phyloP scores from a whole-genome alignment of 2,797 vertebrate genomes.

The Gila robusta region DNA sequence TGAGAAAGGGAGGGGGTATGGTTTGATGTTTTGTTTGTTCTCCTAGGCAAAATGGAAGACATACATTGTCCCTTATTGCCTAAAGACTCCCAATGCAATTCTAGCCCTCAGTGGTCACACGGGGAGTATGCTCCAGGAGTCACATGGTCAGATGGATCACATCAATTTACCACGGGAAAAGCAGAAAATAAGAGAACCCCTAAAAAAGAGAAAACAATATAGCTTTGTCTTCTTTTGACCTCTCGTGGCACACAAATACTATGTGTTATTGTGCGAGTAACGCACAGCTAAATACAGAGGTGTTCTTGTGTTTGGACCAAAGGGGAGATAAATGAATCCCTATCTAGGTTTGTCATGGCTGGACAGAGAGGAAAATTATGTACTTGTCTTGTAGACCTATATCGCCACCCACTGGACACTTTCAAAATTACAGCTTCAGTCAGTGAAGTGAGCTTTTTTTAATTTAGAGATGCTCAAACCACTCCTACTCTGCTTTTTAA shows the following conservation, averaged over 20 bases:
- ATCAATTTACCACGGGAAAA: conserved; percentile 87
- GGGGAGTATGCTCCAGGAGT: conserved; percentile 86
- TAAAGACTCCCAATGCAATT: conserved; percentile 85
- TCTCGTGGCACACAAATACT: conserved; percentile 57
- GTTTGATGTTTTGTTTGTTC: conserved; percentile 80
- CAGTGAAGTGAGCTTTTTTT: background rate
- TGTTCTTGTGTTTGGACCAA: conserved; percentile 72
- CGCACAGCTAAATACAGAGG: conserved; percentile 83
- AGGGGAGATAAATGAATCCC: conserved; percentile 80
- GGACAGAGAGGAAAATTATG: conserved; percentile 19
- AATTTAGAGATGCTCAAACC: background rate
- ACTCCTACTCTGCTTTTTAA: background rate
- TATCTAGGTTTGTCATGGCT: conserved; percentile 75
- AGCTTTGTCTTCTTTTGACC: conserved; percentile 56
- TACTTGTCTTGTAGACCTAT: conserved; percentile 69
- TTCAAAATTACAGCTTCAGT: conserved; percentile 25
- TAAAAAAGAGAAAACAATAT: conserved; percentile 78
- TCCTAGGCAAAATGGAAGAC: conserved; percentile 84
- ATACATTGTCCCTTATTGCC: conserved; percentile 86
- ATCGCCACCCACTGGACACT: conserved; percentile 78
- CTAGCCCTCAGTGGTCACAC: conserved; percentile 85
- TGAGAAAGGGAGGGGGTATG: conserved; percentile 61
- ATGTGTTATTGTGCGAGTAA: conserved; percentile 66
- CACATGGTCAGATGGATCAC: conserved; percentile 91
- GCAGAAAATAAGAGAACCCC: conserved; percentile 32